A percentile compares a stretch with the other conserved stretches of the same genome.
Conservation (phyloP, 37 sponge, comb jelly and placozoan genomes). For the Theonella swinhoei region DNA sequence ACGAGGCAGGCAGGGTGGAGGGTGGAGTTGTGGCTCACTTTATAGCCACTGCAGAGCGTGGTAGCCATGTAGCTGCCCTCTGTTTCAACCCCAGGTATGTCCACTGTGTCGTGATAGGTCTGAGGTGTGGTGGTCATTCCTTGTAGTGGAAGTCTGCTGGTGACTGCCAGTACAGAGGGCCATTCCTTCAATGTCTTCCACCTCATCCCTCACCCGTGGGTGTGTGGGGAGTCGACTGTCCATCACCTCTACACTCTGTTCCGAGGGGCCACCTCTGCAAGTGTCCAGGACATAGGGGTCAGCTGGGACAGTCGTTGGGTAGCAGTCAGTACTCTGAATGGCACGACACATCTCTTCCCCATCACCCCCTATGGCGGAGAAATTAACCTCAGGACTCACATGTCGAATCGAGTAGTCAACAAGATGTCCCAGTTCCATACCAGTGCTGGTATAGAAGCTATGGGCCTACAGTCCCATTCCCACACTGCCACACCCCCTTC, state of each 20-base stretch:
- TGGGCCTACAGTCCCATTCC: slow-evolving; percentile 3
- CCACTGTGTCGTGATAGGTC: neutral
- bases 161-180: slow-evolving; percentile 89
- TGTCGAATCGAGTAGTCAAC: slow-evolving; percentile 80
- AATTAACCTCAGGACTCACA: slow-evolving; percentile 85
- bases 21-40: slow-evolving; percentile 90
- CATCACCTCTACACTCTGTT: slow-evolving; percentile 91
- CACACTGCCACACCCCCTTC: neutral
- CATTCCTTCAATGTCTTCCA: slow-evolving; percentile 89
- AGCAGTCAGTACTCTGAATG: slow-evolving; percentile 81
- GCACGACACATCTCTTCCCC: slow-evolving; percentile 96
- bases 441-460: slow-evolving; percentile 87
- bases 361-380: slow-evolving; percentile 93
- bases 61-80: slow-evolving; percentile 63
- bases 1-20: slow-evolving; percentile 46
- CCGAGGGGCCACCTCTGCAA: slow-evolving; percentile 83
- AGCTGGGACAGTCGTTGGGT: slow-evolving; percentile 92
- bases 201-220: slow-evolving; percentile 80
- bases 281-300: slow-evolving; percentile 87
- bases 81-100: slow-evolving; percentile 79
- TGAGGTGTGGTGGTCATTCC: neutral
- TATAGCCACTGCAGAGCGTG: slow-evolving; percentile 56
- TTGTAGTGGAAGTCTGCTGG: slow-evolving; percentile 87
- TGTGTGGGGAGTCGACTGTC: slow-evolving; percentile 73
- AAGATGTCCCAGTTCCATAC: slow-evolving; percentile 87